Evolutionary conservation across 1,140 invertebrate genomes (phyloP).

Genomic region (Drosophila fuyamai): DNA sequence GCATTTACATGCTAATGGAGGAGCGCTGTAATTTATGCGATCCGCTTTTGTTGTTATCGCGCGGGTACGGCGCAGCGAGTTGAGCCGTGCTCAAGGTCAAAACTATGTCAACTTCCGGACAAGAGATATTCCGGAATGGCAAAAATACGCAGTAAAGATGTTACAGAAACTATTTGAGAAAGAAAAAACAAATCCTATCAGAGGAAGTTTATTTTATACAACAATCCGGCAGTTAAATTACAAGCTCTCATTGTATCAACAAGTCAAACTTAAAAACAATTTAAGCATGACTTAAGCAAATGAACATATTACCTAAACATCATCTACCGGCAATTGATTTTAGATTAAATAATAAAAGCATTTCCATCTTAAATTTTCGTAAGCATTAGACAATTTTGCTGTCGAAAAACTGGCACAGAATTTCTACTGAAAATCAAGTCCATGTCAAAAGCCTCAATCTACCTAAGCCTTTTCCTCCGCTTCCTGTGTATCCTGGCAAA

Average conservation of each 20-base stretch:
- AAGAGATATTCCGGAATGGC: conserved; percentile 26
- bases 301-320: no score
- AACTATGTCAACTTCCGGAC: conserved; percentile 35
- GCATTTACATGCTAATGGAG: conserved; percentile 69
- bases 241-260: no score
- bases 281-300: no score
- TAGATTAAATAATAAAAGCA: no score
- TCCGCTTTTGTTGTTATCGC: conserved; percentile 43
- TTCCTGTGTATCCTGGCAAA: not conserved
- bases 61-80: conserved; percentile 13
- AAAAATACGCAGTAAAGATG: not conserved
- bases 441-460: conserved; percentile 52
- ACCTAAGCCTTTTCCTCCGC: conserved; percentile 12
- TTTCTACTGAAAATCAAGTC: conserved; percentile 38
- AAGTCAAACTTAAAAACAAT: no score
- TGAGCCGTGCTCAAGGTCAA: conserved; percentile 53
- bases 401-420: conserved; percentile 2
- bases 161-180: not conserved
- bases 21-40: conserved; percentile 65
- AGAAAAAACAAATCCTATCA: no score
- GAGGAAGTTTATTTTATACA: no score
- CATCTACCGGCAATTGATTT: no score
- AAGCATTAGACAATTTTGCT: not conserved
- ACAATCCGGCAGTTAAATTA: no score
- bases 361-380: not conserved